Conservation (phyloP, 2,888 invertebrate genomes). For the Papilio protenor region DNA sequence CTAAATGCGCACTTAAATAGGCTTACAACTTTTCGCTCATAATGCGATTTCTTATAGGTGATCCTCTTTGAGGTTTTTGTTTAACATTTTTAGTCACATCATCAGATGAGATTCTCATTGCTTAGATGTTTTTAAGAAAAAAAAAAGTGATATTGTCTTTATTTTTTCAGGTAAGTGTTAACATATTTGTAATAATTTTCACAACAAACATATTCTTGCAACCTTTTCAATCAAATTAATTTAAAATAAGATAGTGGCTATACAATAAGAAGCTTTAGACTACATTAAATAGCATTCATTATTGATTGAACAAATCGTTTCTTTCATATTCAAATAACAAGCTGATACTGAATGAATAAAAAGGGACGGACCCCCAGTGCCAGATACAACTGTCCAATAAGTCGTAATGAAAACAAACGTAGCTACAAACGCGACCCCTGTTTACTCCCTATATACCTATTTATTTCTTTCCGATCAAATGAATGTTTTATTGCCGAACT, state of each 20-base stretch:
- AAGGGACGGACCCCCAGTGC: conserved; percentile 56
- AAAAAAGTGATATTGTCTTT: neutral
- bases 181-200: conserved; percentile 18
- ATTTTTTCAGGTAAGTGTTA: neutral
- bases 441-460: conserved; percentile 63
- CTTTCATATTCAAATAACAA: conserved; percentile 56
- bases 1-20: conserved; percentile 7
- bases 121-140: neutral
- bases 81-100: neutral
- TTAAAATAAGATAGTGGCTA: conserved; percentile 19
- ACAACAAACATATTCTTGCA: neutral
- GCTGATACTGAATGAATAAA: conserved; percentile 58
- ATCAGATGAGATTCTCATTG: neutral
- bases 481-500: conserved; percentile 60
- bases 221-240: conserved; percentile 30
- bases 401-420: conserved; percentile 76
- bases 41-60: neutral
- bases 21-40: conserved; percentile 1
- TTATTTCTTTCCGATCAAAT: conserved; percentile 65
- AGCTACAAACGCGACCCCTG: conserved; percentile 67
- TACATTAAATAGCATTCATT: conserved; percentile 41
- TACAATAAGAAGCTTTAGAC: conserved; percentile 27
- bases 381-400: conserved; percentile 65
- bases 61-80: neutral
- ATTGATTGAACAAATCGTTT: conserved; percentile 43